Evolutionary conservation across 2,888 invertebrate genomes (phyloP).

Genomic region (Agriopis aurantiaria): DNA sequence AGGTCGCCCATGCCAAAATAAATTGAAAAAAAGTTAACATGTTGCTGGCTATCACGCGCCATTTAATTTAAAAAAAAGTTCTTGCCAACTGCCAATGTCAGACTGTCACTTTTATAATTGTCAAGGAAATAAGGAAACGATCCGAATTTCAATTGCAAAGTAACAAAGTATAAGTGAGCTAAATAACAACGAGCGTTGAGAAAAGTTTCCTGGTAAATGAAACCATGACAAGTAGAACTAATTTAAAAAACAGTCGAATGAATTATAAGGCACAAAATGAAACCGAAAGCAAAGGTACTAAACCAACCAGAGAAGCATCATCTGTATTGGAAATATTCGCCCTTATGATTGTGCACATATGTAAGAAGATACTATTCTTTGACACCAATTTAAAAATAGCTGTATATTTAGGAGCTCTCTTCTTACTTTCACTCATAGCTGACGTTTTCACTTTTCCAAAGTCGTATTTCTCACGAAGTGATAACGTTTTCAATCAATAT

Average conservation of each 20-base stretch:
- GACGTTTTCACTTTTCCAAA: conserved; percentile 94
- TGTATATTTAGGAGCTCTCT: conserved; percentile 93
- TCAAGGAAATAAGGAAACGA: background rate
- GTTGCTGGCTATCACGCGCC: too few species aligned
- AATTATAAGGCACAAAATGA: conserved; percentile 81
- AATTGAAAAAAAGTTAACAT: too few species aligned
- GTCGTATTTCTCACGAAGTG: conserved; percentile 95
- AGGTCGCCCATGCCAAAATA: too few species aligned
- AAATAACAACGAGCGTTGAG: background rate
- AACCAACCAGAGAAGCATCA: conserved; percentile 94
- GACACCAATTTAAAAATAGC: conserved; percentile 94
- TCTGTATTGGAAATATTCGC: conserved; percentile 93
- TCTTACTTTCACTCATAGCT: conserved; percentile 93
- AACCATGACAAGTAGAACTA: conserved; percentile 75
- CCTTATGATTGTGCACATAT: conserved; percentile 94
- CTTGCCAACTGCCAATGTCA: too few species aligned
- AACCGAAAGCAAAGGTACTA: conserved; percentile 88
- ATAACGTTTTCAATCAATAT: conserved; percentile 96
- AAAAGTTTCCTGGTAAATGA: conserved; percentile 39
- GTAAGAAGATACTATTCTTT: conserved; percentile 95
- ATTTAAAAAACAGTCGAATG: conserved; percentile 76
- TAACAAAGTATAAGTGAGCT: background rate
- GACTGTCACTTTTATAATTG: too few species aligned
- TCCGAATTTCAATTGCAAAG: background rate
- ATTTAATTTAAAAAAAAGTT: too few species aligned